Conservation (phyloP, 1,140 invertebrate genomes). For the Bombus soroeensis region DNA sequence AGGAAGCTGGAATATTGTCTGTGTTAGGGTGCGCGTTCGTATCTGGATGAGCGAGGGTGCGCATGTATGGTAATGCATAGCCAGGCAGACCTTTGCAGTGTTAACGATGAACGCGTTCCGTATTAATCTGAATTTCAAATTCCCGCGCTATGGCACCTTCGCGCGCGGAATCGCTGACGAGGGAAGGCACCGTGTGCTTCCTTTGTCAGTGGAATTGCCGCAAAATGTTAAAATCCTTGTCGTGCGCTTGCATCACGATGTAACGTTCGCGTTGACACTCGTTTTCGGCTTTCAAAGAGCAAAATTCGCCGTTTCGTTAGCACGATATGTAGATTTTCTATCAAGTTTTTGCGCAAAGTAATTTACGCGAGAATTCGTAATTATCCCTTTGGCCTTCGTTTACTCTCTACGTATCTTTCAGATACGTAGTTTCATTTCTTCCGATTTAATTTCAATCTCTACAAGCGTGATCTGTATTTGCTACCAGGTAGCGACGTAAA, state of each 20-base stretch:
- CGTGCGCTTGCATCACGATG: not conserved
- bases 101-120: constrained; percentile 60
- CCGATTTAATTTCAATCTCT: too few species aligned
- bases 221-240: constrained; percentile 41
- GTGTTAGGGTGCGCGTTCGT: not conserved
- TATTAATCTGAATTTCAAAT: constrained; percentile 70
- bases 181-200: not conserved
- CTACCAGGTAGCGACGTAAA: not conserved
- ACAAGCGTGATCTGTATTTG: too few species aligned
- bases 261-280: not conserved
- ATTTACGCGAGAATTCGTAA: not conserved
- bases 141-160: constrained; percentile 54
- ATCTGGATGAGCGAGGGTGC: constrained; percentile 35
- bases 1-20: not conserved
- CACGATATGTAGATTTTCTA: too few species aligned
- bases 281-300: not conserved
- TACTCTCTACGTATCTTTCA: too few species aligned
- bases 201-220: constrained; percentile 35
- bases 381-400: too few species aligned
- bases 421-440: too few species aligned
- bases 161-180: constrained; percentile 48
- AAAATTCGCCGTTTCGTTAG: not conserved
- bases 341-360: not conserved
- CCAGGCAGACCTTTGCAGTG: constrained; percentile 54
- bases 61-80: constrained; percentile 59